Base-by-base conservation (phyloP, 2,888 invertebrate genomes). In the Exocentrus adspersus region DNA sequence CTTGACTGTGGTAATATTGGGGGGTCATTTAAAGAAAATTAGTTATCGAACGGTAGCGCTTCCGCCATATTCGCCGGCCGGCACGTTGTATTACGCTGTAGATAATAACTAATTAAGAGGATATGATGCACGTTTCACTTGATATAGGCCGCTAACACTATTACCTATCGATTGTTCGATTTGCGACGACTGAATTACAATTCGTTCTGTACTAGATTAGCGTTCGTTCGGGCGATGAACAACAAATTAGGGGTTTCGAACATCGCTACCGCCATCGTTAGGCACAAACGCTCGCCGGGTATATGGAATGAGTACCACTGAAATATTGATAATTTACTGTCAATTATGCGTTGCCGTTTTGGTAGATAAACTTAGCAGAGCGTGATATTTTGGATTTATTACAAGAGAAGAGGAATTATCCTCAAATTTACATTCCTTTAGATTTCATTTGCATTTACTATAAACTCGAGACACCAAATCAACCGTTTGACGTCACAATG, bases 131-230 rank as follows among this genome's bases (percentile, higher is more conserved):
- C 69, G 71, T 67, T 71, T 70, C 69, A 69, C 65, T 67, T 65
- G 65, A 70, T 70, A 67, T 63, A 46, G 56, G 63, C 64, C 57
- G 51, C 61, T 67, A 72, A 71, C 69, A 62, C 64, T 70, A 69
- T 72, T 71, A 72, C 60, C 60, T 60, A 65, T 61, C 70, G 65
- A 69, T 70, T 72, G 69, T 72, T 58, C 67, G 70, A 72, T 73
- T 69, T 69, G 69, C 68, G 70, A 70, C 66, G 71, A 66, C 69
- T 69, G 67, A 71, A 72, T 70, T 68, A 70, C 69, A 72, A 70
- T 71, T 70, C 63, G 69, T 69, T 67, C 54, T 67, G 66, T 69
- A 69, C 56, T 65, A 61, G 65, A 68, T 69, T 70, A 71, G 67
- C 62, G 64, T 61, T 62, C 67, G 59, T 42, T 61, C 58, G 42